These are phyloP conservation scores for Solenodon paradoxus DNA, from an alignment of 2,113 vertebrate genomes.

Conservation along the genomic window DNA sequence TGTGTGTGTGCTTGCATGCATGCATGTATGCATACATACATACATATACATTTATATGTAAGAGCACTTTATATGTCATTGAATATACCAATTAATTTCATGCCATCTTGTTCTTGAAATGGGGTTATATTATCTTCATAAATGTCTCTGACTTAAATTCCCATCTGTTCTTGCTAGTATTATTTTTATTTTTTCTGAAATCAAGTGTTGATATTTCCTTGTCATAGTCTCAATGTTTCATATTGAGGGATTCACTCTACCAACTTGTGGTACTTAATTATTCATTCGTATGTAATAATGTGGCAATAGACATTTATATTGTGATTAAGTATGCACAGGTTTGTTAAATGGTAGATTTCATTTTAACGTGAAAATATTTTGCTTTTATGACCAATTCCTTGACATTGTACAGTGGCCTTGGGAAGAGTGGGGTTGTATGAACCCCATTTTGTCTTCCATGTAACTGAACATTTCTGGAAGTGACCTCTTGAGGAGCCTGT, in stretches of 20 bases:
- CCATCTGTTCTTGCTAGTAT: background rate
- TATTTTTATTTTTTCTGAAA: background rate
- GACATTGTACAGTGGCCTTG: background rate
- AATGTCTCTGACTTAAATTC: conserved; percentile 6
- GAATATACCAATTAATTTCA: background rate
- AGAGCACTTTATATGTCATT: background rate
- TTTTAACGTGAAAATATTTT: background rate
- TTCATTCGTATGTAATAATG: background rate
- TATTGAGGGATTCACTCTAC: background rate
- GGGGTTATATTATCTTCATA: background rate
- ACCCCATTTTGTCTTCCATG: background rate
- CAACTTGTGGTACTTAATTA: background rate
- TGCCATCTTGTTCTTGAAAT: background rate
- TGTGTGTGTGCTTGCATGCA: no score
- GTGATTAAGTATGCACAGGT: background rate
- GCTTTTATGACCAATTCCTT: background rate
- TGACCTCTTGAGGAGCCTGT: background rate
- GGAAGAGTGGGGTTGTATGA: background rate
- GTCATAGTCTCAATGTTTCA: background rate
- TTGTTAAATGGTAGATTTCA: background rate
- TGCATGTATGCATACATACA: no score
- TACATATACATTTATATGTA: background rate
- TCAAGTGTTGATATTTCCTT: background rate
- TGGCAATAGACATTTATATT: background rate
- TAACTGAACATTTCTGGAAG: background rate